These are phyloP conservation scores for Leucophenga varia DNA, from an alignment of 1,140 invertebrate species.

Conservation along the genomic window DNA sequence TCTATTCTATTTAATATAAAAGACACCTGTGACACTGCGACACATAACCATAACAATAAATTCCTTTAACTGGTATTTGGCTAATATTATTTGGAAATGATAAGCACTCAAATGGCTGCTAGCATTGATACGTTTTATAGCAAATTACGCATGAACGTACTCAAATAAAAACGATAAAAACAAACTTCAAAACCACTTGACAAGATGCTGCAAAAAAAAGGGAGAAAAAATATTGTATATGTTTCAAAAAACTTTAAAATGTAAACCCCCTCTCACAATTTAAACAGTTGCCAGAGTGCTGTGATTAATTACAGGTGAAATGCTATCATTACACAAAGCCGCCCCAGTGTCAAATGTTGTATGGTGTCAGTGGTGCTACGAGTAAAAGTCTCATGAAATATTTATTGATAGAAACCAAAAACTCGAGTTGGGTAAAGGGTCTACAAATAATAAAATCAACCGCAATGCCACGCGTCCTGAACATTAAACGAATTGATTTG, in stretches of 20 bases:
- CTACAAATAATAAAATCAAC: conserved; percentile 42
- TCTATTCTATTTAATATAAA: conserved; percentile 23
- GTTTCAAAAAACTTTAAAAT: neutral
- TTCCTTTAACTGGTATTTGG: too few species aligned
- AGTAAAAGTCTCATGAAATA: conserved; percentile 14
- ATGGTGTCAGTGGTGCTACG: too few species aligned
- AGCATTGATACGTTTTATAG: conserved; percentile 25
- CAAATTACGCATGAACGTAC: conserved; percentile 9
- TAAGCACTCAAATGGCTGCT: too few species aligned
- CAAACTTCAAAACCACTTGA: conserved; percentile 1
- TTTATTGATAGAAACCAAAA: conserved; percentile 18
- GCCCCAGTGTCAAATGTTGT: too few species aligned
- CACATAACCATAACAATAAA: conserved; percentile 30
- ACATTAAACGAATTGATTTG: conserved; percentile 21
- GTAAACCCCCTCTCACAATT: too few species aligned
- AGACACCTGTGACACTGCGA: conserved; percentile 34
- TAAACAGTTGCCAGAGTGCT: conserved; percentile 1
- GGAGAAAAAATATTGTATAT: conserved; percentile 11
- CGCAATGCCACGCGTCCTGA: conserved; percentile 32
- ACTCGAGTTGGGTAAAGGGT: conserved; percentile 1
- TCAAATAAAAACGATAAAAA: conserved; percentile 24
- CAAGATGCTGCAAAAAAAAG: conserved; percentile 13
- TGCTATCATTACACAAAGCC: too few species aligned
- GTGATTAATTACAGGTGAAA: conserved; percentile 35
- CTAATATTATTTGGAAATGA: too few species aligned